Percentiles rank a stretch among this genome's conserved stretches.
These are phyloP conservation scores for Merodon equestris DNA, from an alignment of 2,888 invertebrate species.

Conservation along the genomic window DNA sequence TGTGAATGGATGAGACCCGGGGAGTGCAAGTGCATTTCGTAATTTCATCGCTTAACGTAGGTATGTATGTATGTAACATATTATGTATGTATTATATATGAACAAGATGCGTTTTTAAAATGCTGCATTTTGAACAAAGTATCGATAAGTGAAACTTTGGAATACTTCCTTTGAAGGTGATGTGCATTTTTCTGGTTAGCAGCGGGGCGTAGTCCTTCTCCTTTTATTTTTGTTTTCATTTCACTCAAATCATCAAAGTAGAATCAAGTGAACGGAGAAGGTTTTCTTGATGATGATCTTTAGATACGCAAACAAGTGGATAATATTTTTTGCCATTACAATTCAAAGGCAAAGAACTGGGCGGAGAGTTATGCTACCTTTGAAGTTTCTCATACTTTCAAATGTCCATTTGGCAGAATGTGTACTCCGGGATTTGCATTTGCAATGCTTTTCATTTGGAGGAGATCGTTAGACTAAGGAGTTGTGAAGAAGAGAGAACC, in stretches of 20 bases:
- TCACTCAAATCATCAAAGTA: constrained; percentile 23
- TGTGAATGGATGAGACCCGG: not conserved
- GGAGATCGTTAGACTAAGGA: too few species aligned
- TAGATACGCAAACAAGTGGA: too few species aligned
- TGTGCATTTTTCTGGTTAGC: constrained; percentile 10
- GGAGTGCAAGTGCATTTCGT: constrained; percentile 51
- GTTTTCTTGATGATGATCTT: not conserved
- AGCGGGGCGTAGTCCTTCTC: constrained; percentile 12
- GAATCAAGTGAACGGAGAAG: constrained; percentile 8
- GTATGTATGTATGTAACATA: too few species aligned
- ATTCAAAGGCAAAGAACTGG: too few species aligned
- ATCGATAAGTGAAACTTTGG: constrained; percentile 37
- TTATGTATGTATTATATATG: constrained; percentile 36
- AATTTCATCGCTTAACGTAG: constrained; percentile 61
- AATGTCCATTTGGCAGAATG: too few species aligned
- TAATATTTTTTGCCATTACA: too few species aligned
- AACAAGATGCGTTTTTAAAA: constrained; percentile 38
- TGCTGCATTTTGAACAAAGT: constrained; percentile 30
- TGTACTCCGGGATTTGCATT: too few species aligned
- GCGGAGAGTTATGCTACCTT: too few species aligned
- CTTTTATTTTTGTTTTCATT: too few species aligned
- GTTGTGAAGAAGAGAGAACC: too few species aligned
- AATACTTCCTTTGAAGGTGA: constrained; percentile 49
- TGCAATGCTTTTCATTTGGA: too few species aligned
- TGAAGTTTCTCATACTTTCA: too few species aligned